These are phyloP conservation scores for Coptodon bakossiorum DNA, from an alignment of 2,113 vertebrate genomes.

Conservation along the genomic window DNA sequence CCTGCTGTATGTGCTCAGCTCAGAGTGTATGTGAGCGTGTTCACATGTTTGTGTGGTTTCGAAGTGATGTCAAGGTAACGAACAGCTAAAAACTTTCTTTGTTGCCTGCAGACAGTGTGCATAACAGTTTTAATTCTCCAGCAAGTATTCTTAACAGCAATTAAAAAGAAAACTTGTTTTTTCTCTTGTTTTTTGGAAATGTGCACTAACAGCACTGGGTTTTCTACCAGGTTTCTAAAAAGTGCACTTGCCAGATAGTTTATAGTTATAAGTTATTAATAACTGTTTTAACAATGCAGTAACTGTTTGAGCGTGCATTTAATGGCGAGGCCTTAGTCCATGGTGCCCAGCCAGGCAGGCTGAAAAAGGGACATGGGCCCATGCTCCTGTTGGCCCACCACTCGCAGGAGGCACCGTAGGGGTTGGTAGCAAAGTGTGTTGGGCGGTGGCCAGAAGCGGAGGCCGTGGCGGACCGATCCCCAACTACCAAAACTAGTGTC, in stretches of 20 bases:
- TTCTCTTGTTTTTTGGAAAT: too few species aligned
- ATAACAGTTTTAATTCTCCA: background rate
- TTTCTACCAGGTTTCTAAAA: too few species aligned
- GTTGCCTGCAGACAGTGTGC: background rate
- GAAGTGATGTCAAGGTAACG: rapidly evolving
- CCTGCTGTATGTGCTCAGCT: background rate
- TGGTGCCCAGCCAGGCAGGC: background rate
- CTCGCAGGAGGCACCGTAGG: background rate
- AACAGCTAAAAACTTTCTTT: background rate
- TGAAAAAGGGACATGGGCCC: background rate
- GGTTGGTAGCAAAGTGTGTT: background rate
- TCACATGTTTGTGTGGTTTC: background rate
- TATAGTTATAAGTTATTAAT: too few species aligned
- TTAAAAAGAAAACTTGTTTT: background rate
- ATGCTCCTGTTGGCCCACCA: background rate
- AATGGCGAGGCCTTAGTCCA: too few species aligned
- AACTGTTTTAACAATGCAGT: too few species aligned
- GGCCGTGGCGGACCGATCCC: rapidly evolving
- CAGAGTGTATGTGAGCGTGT: background rate
- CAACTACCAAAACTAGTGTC: background rate
- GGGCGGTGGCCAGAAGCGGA: background rate
- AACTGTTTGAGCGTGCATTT: too few species aligned
- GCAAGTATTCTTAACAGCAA: background rate
- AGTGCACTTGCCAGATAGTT: too few species aligned
- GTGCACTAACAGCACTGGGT: too few species aligned